Evolutionary conservation across 2,888 invertebrate species (phyloP).

Genomic region (Conus canariensis): DNA sequence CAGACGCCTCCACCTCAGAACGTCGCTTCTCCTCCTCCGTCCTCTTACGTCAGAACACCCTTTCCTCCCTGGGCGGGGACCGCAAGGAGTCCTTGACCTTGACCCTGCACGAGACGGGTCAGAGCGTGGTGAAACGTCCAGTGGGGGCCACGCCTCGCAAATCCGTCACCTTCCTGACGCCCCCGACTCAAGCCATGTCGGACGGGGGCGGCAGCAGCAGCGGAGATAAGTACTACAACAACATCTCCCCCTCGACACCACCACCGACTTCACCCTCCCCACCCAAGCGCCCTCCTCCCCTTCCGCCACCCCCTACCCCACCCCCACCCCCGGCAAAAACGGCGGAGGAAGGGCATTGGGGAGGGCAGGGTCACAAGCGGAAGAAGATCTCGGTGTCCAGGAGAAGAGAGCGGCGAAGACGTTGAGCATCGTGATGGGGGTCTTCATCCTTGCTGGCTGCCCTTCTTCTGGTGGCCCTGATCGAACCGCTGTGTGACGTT

Average conservation of each 20-base stretch:
- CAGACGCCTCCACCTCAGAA: conserved; percentile 15
- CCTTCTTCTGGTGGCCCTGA: conserved; percentile 96
- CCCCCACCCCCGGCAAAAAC: background rate
- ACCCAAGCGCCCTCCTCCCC: background rate
- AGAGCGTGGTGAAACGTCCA: background rate
- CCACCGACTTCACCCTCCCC: background rate
- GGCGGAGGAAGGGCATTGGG: background rate
- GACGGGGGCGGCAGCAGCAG: conserved; percentile 43
- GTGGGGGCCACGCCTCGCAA: conserved; percentile 31
- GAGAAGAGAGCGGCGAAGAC: conserved; percentile 88
- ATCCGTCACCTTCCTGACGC: conserved; percentile 46
- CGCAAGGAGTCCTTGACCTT: conserved; percentile 32
- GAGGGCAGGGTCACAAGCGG: background rate
- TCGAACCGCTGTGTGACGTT: conserved; percentile 88
- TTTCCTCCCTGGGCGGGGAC: conserved; percentile 23
- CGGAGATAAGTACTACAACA: conserved; percentile 34
- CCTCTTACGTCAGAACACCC: conserved; percentile 33
- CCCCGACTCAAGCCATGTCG: conserved; percentile 26
- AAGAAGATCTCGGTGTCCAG: conserved; percentile 65
- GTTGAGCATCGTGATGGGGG: conserved; percentile 96
- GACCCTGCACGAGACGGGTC: conserved; percentile 24
- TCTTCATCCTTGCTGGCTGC: conserved; percentile 95
- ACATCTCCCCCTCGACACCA: conserved; percentile 21
- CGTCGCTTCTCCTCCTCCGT: conserved; percentile 27
- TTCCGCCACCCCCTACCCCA: background rate